Percentiles rank a stretch among this genome's conserved stretches.
Conservation (phyloP, 2,797 vertebrate genomes). For the Urosaurus nigricauda region DNA sequence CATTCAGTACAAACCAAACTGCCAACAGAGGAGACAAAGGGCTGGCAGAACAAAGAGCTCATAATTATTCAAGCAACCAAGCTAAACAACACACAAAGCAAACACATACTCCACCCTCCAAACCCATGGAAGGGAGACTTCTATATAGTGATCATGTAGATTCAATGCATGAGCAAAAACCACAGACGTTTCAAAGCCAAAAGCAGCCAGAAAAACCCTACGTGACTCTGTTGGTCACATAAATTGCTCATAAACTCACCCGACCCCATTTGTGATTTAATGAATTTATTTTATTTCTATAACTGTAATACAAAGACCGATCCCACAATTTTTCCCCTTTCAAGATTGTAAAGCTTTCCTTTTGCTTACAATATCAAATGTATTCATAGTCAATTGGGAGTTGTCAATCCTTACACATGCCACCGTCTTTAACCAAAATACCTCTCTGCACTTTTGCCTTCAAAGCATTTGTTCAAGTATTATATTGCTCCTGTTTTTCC, state of each 20-base stretch:
- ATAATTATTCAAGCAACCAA: background rate
- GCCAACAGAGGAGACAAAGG: background rate
- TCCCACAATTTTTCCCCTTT: background rate
- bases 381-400: background rate
- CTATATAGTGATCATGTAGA: background rate
- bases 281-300: background rate
- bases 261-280: background rate
- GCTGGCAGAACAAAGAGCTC: background rate
- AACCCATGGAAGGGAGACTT: background rate
- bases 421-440: background rate
- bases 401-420: background rate
- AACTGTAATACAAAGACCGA: background rate
- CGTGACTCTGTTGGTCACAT: background rate
- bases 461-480: background rate
- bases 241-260: background rate
- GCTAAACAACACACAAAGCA: background rate
- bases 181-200: background rate
- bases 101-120: background rate
- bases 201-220: background rate
- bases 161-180: background rate
- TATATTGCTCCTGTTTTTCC: background rate
- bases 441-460: background rate
- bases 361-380: background rate
- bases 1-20: background rate
- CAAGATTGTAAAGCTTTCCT: background rate